These are phyloP conservation scores for Halichoeres trimaculatus DNA, from an alignment of 2,113 vertebrate genomes.

Conservation along the genomic window DNA sequence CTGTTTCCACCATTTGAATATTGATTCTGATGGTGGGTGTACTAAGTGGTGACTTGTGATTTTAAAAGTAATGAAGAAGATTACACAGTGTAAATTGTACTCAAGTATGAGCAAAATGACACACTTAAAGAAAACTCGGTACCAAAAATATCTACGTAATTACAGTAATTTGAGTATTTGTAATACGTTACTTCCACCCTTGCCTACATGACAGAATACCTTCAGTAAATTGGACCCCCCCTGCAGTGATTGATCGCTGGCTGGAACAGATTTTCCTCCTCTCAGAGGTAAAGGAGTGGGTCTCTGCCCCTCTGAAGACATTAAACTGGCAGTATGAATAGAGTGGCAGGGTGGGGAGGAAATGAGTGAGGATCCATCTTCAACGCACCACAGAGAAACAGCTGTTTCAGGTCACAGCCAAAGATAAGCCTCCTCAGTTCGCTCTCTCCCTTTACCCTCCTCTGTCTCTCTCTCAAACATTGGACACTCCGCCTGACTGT, in stretches of 20 bases:
- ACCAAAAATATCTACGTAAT: too few relatives aligned
- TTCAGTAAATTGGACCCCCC: constrained; percentile 27
- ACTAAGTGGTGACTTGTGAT: too few relatives aligned
- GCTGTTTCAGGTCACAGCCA: constrained; percentile 81
- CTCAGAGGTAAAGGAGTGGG: constrained; percentile 52
- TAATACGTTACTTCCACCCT: too few relatives aligned
- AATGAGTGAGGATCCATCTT: constrained; percentile 79
- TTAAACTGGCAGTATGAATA: constrained; percentile 75
- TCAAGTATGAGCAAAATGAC: too few relatives aligned
- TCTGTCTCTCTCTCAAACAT: constrained; percentile 38
- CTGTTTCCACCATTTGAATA: too few relatives aligned
- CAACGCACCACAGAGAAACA: constrained; percentile 78
- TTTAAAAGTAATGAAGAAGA: too few relatives aligned
- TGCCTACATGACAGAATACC: constrained; percentile 18
- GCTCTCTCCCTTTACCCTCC: constrained; percentile 30
- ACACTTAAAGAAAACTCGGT: too few relatives aligned
- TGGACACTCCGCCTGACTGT: constrained; percentile 38
- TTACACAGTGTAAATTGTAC: too few relatives aligned
- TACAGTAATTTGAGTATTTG: too few relatives aligned
- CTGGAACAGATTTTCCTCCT: constrained; percentile 63
- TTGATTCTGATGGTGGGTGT: too few relatives aligned
- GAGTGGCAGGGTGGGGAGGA: constrained; percentile 76
- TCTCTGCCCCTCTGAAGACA: constrained; percentile 69
- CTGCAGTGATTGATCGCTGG: constrained; percentile 58
- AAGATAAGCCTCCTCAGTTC: constrained; percentile 75